Evolutionary conservation across 1,140 invertebrate species (phyloP).

Genomic region (Drosophila ercepeae): DNA sequence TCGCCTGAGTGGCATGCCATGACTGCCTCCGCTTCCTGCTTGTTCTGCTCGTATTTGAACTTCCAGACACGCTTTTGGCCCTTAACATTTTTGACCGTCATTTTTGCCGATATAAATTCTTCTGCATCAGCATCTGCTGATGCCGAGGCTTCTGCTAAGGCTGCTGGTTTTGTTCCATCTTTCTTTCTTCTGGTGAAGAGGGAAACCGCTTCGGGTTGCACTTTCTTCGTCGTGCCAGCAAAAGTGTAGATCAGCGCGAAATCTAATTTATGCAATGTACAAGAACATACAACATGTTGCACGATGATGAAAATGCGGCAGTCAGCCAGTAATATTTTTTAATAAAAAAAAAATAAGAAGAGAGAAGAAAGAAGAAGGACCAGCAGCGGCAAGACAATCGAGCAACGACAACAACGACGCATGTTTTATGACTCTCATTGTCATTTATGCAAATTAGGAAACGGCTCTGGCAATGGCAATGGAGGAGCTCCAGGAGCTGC

Average conservation of each 20-base stretch:
- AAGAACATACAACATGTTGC: constrained; percentile 74
- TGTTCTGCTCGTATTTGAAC: constrained; percentile 73
- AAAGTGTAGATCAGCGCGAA: constrained; percentile 79
- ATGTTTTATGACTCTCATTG: constrained; percentile 83
- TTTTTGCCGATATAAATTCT: constrained; percentile 78
- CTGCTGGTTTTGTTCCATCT: constrained; percentile 28
- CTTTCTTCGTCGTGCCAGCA: constrained; percentile 73
- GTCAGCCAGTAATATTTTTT: constrained; percentile 66
- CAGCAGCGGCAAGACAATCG: constrained; percentile 53
- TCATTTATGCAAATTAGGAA: constrained; percentile 83
- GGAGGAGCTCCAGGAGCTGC: constrained; percentile 14
- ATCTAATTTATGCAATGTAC: constrained; percentile 77
- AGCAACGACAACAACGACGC: constrained; percentile 75
- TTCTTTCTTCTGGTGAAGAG: constrained; percentile 27
- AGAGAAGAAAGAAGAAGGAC: background rate
- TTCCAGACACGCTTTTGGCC: constrained; percentile 82
- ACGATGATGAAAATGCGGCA: constrained; percentile 71
- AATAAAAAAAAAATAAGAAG: constrained; percentile 46
- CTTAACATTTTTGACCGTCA: constrained; percentile 82
- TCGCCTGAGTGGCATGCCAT: constrained; percentile 56
- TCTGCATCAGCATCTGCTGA: constrained; percentile 43
- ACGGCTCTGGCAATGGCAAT: constrained; percentile 45
- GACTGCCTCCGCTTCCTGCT: constrained; percentile 48
- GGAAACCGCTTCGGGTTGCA: constrained; percentile 71
- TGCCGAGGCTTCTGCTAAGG: background rate